A percentile compares a stretch with the other conserved stretches of the same genome.
Conservation (phyloP, 2,797 vertebrate genomes). For the Lagodon rhomboides region DNA sequence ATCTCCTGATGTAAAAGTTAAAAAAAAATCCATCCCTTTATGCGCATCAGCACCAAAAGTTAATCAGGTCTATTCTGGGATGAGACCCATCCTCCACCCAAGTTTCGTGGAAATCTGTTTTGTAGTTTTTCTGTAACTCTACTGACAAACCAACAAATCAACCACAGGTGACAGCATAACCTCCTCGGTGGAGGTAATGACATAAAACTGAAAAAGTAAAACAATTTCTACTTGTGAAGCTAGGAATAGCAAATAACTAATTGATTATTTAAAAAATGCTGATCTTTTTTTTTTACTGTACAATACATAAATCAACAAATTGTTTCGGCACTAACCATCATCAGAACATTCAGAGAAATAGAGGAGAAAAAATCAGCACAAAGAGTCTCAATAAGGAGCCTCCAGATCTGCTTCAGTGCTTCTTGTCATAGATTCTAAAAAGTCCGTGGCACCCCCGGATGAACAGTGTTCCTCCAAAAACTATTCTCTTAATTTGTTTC, state of each 20-base stretch:
- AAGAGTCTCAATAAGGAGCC: not conserved
- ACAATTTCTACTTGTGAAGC: not conserved
- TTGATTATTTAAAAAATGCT: not conserved
- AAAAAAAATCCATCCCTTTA: no score
- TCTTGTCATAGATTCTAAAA: not conserved
- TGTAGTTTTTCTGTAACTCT: no score
- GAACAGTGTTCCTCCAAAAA: not conserved
- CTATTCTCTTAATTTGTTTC: not conserved
- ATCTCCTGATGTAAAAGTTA: no score
- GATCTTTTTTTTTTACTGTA: not conserved
- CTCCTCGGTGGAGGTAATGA: not conserved
- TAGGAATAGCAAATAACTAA: no score
- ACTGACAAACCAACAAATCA: no score
- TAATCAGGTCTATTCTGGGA: no score
- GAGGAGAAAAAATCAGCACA: not conserved
- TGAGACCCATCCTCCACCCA: no score
- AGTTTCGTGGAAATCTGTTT: no score
- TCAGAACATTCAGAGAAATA: not conserved
- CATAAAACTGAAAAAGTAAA: not conserved
- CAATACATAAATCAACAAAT: not conserved
- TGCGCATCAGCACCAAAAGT: no score
- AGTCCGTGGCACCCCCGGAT: not conserved
- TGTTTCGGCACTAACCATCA: not conserved
- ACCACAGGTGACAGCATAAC: no score
- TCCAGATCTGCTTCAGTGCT: not conserved